phyloP scores from a whole-genome alignment of 2,888 invertebrate species.

The Dyspetes luteomarginatus region DNA sequence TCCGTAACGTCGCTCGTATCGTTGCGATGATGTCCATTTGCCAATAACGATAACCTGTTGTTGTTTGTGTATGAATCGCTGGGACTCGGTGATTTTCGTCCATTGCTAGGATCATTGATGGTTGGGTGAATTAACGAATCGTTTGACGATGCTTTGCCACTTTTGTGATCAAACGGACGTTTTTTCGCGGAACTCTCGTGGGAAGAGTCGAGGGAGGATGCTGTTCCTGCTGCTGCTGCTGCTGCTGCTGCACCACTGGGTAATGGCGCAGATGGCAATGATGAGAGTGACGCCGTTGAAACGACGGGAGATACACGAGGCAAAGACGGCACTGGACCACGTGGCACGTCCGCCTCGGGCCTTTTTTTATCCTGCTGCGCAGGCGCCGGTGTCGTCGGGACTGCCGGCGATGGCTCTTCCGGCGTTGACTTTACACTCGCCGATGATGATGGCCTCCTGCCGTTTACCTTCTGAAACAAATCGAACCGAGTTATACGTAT shows the following conservation, averaged over 20 bases:
- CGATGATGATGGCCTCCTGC: slow-evolving; percentile 83
- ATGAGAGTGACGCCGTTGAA: slow-evolving; percentile 74
- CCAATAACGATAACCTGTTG: slow-evolving; percentile 81
- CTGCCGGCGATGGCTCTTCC: slow-evolving; percentile 82
- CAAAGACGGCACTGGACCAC: slow-evolving; percentile 81
- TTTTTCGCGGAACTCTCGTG: slow-evolving; percentile 69
- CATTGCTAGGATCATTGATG: slow-evolving; percentile 76
- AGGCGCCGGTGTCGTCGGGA: slow-evolving; percentile 81
- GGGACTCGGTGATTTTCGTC: slow-evolving; percentile 80
- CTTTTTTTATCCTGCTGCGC: slow-evolving; percentile 81
- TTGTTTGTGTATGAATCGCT: slow-evolving; percentile 82
- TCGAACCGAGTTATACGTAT: background rate
- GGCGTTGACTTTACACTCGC: slow-evolving; percentile 82
- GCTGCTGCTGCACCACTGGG: background rate
- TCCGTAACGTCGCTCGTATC: slow-evolving; percentile 23
- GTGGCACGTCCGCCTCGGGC: slow-evolving; percentile 81
- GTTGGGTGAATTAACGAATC: slow-evolving; percentile 66
- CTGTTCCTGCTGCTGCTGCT: slow-evolving; percentile 28
- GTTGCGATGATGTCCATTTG: slow-evolving; percentile 78
- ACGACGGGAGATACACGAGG: slow-evolving; percentile 78
- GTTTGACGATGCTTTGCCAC: slow-evolving; percentile 67
- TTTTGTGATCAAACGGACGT: slow-evolving; percentile 72
- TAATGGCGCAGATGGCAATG: slow-evolving; percentile 75
- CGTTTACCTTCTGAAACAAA: slow-evolving; percentile 85
- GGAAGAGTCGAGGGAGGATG: slow-evolving; percentile 59